These are phyloP conservation scores for Phrynosoma blainvillii DNA, from an alignment of 2,113 vertebrate genomes.

Conservation along the genomic window DNA sequence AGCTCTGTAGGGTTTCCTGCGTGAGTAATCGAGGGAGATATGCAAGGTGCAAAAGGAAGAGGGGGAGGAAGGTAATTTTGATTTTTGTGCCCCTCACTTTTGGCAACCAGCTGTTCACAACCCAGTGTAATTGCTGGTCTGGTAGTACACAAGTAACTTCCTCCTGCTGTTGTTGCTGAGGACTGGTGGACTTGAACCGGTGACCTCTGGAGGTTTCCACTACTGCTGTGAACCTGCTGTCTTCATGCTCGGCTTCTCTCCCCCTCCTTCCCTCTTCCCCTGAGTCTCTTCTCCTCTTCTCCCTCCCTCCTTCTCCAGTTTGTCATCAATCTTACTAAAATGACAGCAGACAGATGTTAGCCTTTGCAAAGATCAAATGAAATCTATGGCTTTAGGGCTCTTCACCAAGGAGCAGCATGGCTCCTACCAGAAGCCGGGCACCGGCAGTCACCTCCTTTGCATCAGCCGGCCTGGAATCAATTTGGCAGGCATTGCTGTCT, in stretches of 20 bases:
- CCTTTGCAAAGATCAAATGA: slow-evolving; percentile 99
- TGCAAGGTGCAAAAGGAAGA: slow-evolving; percentile 65
- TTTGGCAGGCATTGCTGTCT: slow-evolving; percentile 72
- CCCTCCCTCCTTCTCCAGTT: slow-evolving; percentile 79
- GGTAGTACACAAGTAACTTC: slow-evolving; percentile 30
- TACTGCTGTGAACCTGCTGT: slow-evolving; percentile 66
- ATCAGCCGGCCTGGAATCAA: slow-evolving; percentile 67
- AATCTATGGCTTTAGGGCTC: slow-evolving; percentile 94
- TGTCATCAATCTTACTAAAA: slow-evolving; percentile 99
- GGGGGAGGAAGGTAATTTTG: slow-evolving; percentile 31
- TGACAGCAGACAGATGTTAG: slow-evolving; percentile 99
- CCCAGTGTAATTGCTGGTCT: slow-evolving; percentile 59
- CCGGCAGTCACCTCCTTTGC: slow-evolving; percentile 72
- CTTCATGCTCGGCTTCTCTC: slow-evolving; percentile 14
- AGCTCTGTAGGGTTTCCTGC: slow-evolving; percentile 66
- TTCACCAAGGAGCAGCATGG: slow-evolving; percentile 82
- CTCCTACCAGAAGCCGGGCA: slow-evolving; percentile 72
- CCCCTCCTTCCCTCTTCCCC: slow-evolving; percentile 46
- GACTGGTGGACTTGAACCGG: slow-evolving; percentile 31
- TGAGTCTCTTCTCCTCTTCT: slow-evolving; percentile 46
- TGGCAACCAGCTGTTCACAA: slow-evolving; percentile 58
- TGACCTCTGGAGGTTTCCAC: background rate
- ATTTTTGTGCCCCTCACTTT: slow-evolving; percentile 54
- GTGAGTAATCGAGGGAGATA: slow-evolving; percentile 78
- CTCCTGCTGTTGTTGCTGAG: slow-evolving; percentile 35